Evolutionary conservation across 35 echinoderm and acorn worm species (phyloP), one percentile per base, ranked within the genome.

Genomic region (Holothuria glaberrima): DNA sequence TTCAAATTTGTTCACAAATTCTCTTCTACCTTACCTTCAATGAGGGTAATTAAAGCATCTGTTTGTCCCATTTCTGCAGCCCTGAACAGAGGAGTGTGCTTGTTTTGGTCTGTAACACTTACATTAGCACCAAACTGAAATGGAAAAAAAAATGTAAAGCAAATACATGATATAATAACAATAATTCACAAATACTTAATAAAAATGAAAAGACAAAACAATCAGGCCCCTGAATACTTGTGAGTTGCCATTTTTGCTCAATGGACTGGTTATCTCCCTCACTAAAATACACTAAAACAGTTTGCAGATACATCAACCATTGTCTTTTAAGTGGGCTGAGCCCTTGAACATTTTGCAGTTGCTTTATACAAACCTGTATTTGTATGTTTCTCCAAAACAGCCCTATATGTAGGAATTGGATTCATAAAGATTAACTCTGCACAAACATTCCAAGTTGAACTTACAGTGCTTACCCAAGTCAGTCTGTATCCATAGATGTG

Each of bases 31-130:
- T 80, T 71, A 98, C 96, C 96, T 92, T 93, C 67, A 9, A 94
- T 90, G 4, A 98, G 83, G 33, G 75, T 83, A 48, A 86, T 95
- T 48, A 92, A 80, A 19, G 94, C 93, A 22, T 94, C 91, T 24
- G 89, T 85, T 66, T 98, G 93, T 7, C 93, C 96, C 90, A 98
- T 94, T 75, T 98, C 96, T 68, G 93, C 90, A 91, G 96, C 96
- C 83, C 93, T 90, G 48, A 98, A 98, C 24, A 98, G 69, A 9
- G 96, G 96, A 0, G 93, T 98, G 50, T 98, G 96, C 24, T 98
- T 98, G 22, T 86, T 78, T 25, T 86, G 78, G 54, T 98, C 96
- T 12, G 80, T 32, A 20, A 92, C 92, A 89, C 93, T 90, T 21
- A 98, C 93, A 27, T 92, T 59, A 22, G 96, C 96, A 54, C 75